Evolutionary conservation across 1,140 invertebrate genomes (phyloP), one percentile per base, ranked within the genome.

Genomic region (Babylonia areolata): DNA sequence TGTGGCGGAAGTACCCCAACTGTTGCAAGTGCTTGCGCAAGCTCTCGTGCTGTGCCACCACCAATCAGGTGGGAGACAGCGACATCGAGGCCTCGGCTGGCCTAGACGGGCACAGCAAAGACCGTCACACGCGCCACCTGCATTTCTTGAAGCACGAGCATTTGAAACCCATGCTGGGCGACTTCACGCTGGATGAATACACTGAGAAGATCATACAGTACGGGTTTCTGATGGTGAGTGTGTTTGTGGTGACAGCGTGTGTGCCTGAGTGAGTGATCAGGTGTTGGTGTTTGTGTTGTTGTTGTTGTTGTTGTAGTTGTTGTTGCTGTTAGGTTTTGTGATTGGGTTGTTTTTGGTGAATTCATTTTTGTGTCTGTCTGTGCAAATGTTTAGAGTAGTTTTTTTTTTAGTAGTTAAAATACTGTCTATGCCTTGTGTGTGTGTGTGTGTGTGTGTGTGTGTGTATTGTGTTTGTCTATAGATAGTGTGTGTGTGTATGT

Each of bases 121-220:
- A 54, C 12, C 39, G 64, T 28, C 46, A 80, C 75, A 39, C 54
- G 23, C 84, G n/a, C 20, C 87, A 87, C 39, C 75, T 82, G 73
- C 58, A 85, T 11, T 91, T 91, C 69, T 71, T 94, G 31, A 90
- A 94, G 46, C 88, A 90, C 80, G 94, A 95, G 85, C 80, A 89
- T 31, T 75, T 88, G 11, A 95, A 95, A 88, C 93, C 93, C 12
- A 64, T 86, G 23, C 91, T 94, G 12, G 94, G 92, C 54, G 94
- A 94, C 85, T 95, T 95, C 85, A 94, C 94, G 0, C 88, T 94
- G n/a, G 90, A 89, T 28, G 94, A 95, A 88, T 95, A 95, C 85
- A 95, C 92, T 35, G 94, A 95, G 88, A 95, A 95, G 90, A 91
- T 95, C 39, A 94, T 95, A 5, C 91, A 94, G 37, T 95, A 95